Percentiles rank a stretch among this genome's conserved stretches.
Evolutionary conservation across 2,797 vertebrate species (phyloP).

Genomic region (Cossypha niveicapilla): DNA sequence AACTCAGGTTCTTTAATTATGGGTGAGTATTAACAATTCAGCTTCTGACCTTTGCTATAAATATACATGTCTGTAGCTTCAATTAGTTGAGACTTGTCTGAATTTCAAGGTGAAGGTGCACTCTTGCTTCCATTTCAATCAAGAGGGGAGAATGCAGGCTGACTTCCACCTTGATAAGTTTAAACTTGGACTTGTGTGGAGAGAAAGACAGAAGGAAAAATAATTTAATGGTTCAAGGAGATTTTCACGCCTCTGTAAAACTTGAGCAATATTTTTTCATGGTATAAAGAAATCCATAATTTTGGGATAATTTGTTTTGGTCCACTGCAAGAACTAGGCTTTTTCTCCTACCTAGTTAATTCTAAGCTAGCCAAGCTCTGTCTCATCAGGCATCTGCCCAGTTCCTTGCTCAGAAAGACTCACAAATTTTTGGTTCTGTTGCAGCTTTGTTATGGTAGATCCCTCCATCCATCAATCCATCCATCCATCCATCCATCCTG

Average conservation of each 20-base stretch:
- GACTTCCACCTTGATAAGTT: neutral
- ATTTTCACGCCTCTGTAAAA: neutral
- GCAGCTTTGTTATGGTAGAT: neutral
- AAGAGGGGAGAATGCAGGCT: neutral
- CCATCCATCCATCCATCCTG: neutral
- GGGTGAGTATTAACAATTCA: neutral
- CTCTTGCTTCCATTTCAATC: neutral
- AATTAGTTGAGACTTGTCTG: neutral
- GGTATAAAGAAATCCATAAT: neutral
- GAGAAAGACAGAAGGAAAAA: neutral
- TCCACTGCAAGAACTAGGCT: neutral
- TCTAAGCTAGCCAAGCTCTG: neutral
- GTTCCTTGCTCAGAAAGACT: neutral
- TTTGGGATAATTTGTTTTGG: neutral
- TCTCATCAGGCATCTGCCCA: neutral
- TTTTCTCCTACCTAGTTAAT: neutral
- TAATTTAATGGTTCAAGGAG: neutral
- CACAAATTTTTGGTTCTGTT: neutral
- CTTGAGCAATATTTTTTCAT: neutral
- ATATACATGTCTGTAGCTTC: neutral
- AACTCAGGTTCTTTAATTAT: constrained; percentile 3
- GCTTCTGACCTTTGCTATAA: neutral
- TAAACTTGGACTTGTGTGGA: neutral
- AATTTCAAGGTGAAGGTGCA: neutral
- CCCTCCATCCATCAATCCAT: neutral